These are phyloP conservation scores for Anguilla obscura DNA, from an alignment of 2,797 vertebrate species.

Conservation along the genomic window DNA sequence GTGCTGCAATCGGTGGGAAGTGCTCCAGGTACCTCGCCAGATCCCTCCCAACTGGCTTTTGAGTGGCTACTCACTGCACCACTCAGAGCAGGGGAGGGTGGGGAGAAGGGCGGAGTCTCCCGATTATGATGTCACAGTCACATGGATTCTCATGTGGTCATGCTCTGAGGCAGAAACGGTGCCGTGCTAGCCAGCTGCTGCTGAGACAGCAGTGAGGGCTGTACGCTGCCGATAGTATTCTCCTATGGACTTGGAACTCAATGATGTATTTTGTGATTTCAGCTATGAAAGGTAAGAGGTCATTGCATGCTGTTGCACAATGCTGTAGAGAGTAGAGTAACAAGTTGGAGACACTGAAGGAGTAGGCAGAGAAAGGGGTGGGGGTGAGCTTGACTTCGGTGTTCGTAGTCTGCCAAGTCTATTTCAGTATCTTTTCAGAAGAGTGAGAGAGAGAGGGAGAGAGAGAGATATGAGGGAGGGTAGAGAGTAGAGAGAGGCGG, in stretches of 20 bases:
- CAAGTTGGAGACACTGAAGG: conserved; percentile 4
- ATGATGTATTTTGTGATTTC: conserved; percentile 88
- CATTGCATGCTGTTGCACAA: conserved; percentile 12
- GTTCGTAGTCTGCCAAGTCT: conserved; percentile 31
- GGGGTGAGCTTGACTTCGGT: background rate
- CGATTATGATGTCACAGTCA: conserved; percentile 72
- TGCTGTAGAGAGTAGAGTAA: conserved; percentile 7
- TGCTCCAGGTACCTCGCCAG: conserved; percentile 20
- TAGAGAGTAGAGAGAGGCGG: conserved; percentile 8
- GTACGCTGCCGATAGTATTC: conserved; percentile 27
- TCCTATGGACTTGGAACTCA: conserved; percentile 61
- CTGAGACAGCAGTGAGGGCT: conserved; percentile 56
- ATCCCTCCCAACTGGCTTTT: background rate
- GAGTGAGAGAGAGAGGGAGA: conserved; percentile 22
- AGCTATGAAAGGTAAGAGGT: conserved; percentile 86
- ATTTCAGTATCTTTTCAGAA: conserved; percentile 3
- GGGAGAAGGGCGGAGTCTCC: conserved; percentile 59
- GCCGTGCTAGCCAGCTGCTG: conserved; percentile 57
- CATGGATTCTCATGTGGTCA: conserved; percentile 78
- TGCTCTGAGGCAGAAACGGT: conserved; percentile 66
- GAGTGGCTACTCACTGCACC: conserved; percentile 43
- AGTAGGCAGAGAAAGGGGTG: conserved; percentile 12
- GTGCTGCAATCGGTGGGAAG: conserved; percentile 26
- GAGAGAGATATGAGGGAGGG: conserved; percentile 22
- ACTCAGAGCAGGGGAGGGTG: conserved; percentile 50